Evolutionary conservation across 2,797 vertebrate genomes (phyloP), one percentile per base, ranked within the genome.

Genomic region (Betta splendens): DNA sequence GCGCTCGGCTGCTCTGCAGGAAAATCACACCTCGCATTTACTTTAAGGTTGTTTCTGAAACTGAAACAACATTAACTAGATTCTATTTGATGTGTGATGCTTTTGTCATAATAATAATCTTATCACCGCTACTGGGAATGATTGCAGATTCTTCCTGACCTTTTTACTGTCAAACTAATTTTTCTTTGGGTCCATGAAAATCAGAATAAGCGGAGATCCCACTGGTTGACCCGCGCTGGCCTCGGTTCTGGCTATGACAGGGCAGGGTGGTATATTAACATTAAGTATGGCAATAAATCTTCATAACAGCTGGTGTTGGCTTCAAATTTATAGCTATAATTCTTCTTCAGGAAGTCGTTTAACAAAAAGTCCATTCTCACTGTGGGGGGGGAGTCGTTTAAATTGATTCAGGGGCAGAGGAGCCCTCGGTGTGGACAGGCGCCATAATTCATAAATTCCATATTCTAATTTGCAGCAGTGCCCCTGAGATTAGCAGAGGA

Each of bases 201-300:
- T 53, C 56, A 59, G 38, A 33, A 74, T 70, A 73, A 65, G 40
- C 50, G 54, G 45, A 64, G 60, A 55, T 46, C 62, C 36, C 29
- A 60, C 5, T 32, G 68, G 46, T 36, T 75, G 75, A 84, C 84
- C 74, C 59, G 25, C 58, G 39, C 69, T 36, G 62, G 62, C 69
- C 69, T 61, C 56, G 45, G 63, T 44, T 45, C 71, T 48, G 72
- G 69, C 76, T 76, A 47, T 44, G 57, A 54, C 10, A 17, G 55
- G 60, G 54, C 15, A n/a, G 10, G 70, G 68, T 52, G 68, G 69
- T 72, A 35, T 71, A 86, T 86, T 86, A 84, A 76, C 75, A 73
- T 77, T 79, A 84, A 86, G 74, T 56, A 78, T 3, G 12, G 55
- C 48, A 65, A 89, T 91, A 80, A 86, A 89, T 91, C 90, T 84